Conservation (phyloP, 2,888 invertebrate species). For the Lordiphosa andalusiaca region DNA sequence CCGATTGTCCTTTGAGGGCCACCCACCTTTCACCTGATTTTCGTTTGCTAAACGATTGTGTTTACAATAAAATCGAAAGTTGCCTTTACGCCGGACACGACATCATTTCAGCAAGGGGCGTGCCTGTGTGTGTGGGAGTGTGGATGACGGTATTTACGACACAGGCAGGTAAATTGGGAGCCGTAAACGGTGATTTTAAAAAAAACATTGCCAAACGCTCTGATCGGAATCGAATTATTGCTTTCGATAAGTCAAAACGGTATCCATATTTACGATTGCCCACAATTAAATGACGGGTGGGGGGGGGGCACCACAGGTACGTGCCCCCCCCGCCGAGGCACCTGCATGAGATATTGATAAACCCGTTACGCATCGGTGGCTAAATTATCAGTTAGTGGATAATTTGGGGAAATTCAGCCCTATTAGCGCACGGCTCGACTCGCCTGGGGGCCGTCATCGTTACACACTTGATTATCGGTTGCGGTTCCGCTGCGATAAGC, state of each 20-base stretch:
- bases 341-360: conserved; percentile 3
- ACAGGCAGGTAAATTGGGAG: conserved; percentile 31
- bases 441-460: conserved; percentile 10
- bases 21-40: conserved; percentile 19
- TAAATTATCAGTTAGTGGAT: conserved; percentile 5
- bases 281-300: conserved; percentile 43
- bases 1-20: conserved; percentile 13
- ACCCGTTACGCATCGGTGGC: conserved; percentile 6
- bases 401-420: conserved; percentile 8
- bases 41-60: conserved; percentile 42
- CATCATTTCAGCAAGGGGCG: conserved; percentile 15
- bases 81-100: conserved; percentile 32
- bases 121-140: conserved; percentile 13
- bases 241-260: conserved; percentile 13
- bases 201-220: conserved; percentile 28
- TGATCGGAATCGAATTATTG: conserved; percentile 27
- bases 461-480: conserved; percentile 13
- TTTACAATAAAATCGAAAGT: conserved; percentile 47
- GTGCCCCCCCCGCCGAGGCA: conserved; percentile 17
- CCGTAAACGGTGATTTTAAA: conserved; percentile 60
- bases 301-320: too few relatives aligned
- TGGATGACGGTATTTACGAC: conserved; percentile 61
- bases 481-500: conserved; percentile 1
- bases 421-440: conserved; percentile 1
- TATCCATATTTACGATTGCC: conserved; percentile 46